These are phyloP conservation scores for Rhineura floridana DNA, from an alignment of 2,113 vertebrate species.

Conservation along the genomic window DNA sequence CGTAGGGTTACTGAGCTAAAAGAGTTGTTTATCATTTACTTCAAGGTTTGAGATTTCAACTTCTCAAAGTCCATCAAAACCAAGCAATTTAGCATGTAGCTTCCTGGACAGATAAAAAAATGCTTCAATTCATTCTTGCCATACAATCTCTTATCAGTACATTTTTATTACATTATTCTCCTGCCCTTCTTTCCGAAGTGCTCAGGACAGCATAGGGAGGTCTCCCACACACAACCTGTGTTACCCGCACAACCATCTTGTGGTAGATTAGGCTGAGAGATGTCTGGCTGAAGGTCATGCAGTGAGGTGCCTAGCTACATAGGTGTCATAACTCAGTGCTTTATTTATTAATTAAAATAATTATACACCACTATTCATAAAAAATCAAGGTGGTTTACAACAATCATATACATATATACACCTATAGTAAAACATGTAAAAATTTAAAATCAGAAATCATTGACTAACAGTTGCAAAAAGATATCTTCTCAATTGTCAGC, in stretches of 20 bases:
- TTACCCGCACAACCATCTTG: background rate
- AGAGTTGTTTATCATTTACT: background rate
- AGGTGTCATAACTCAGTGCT: background rate
- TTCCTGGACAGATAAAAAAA: background rate
- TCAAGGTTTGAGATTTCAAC: slow-evolving; percentile 14
- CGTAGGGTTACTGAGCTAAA: background rate
- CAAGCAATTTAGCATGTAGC: background rate
- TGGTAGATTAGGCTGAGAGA: background rate
- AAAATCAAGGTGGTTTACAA: no score
- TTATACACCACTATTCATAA: no score
- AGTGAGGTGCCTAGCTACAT: background rate
- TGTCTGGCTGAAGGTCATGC: background rate
- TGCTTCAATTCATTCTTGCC: slow-evolving; percentile 5
- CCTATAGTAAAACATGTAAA: no score
- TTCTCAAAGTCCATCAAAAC: background rate
- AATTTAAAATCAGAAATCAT: no score
- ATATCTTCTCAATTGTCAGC: no score
- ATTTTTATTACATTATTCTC: background rate
- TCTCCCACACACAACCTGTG: background rate
- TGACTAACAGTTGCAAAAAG: no score
- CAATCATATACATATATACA: no score
- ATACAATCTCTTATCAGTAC: background rate
- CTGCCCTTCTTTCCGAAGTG: no score
- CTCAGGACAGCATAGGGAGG: background rate
- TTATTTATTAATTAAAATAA: no score